Conservation (phyloP, 2,888 invertebrate species). For the Volucella inflata region DNA sequence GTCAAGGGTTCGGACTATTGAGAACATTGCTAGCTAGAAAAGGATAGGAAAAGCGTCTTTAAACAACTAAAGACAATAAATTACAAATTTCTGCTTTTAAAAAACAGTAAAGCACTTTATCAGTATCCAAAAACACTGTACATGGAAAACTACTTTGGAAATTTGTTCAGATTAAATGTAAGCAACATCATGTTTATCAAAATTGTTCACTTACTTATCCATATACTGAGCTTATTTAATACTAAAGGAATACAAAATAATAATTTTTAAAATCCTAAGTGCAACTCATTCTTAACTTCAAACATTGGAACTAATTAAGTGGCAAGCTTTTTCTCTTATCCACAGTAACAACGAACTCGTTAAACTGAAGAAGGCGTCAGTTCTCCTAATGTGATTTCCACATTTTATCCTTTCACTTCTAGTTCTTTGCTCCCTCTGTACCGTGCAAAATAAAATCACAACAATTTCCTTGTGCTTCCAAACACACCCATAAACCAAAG, state of each 20-base stretch:
- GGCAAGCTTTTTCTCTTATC: background rate
- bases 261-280: background rate
- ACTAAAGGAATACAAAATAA: background rate
- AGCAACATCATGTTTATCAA: too few relatives aligned
- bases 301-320: conserved; percentile 48
- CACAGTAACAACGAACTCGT: background rate
- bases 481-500: conserved; percentile 61
- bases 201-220: too few relatives aligned
- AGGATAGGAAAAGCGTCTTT: too few relatives aligned
- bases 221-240: background rate
- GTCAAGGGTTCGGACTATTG: too few relatives aligned
- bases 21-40: too few relatives aligned
- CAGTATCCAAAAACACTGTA: too few relatives aligned
- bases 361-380: conserved; percentile 8
- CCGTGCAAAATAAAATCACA: conserved; percentile 3
- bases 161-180: too few relatives aligned
- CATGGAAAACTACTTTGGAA: too few relatives aligned
- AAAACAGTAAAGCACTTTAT: too few relatives aligned
- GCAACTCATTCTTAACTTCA: conserved; percentile 31
- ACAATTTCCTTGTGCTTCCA: conserved; percentile 43
- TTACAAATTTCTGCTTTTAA: too few relatives aligned
- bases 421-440: conserved; percentile 5
- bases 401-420: background rate
- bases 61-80: too few relatives aligned
- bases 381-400: conserved; percentile 14